A percentile compares a stretch with the other conserved stretches of the same genome.
Conservation (phyloP, 2,113 vertebrate genomes). For the Actinemys pallida region DNA sequence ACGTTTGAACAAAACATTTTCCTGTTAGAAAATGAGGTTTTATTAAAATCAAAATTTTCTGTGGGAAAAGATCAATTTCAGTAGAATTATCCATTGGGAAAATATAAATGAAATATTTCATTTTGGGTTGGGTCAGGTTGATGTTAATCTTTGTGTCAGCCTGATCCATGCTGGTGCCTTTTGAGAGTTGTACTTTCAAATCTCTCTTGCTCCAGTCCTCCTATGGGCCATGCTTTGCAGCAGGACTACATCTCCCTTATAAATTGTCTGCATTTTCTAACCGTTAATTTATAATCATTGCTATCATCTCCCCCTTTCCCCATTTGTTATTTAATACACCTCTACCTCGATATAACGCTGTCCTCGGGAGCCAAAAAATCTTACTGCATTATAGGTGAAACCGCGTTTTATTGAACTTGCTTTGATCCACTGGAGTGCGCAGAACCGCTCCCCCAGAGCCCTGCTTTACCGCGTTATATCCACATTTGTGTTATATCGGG, state of each 20-base stretch:
- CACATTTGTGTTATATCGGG: too few relatives aligned
- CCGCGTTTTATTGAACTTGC: too few relatives aligned
- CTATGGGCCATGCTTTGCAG: not conserved
- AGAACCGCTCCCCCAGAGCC: too few relatives aligned
- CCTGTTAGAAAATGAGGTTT: not conserved
- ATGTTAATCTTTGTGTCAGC: too few relatives aligned
- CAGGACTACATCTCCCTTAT: not conserved
- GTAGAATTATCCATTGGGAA: constrained; percentile 40
- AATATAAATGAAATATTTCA: constrained; percentile 12
- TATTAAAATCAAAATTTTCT: not conserved
- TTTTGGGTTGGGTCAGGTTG: not conserved
- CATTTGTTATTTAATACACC: not conserved
- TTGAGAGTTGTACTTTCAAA: constrained; percentile 42
- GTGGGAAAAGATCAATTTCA: not conserved
- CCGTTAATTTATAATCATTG: not conserved
- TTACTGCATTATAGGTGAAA: too few relatives aligned
- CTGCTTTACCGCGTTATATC: too few relatives aligned
- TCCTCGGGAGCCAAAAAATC: too few relatives aligned
- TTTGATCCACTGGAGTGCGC: too few relatives aligned
- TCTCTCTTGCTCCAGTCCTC: not conserved
- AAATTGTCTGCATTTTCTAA: constrained; percentile 2
- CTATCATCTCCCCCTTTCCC: not conserved
- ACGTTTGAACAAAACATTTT: not conserved
- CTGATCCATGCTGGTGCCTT: not conserved
- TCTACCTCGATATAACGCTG: too few relatives aligned